Base-by-base conservation (phyloP, 2,113 vertebrate species). In the Daboia siamensis region DNA sequence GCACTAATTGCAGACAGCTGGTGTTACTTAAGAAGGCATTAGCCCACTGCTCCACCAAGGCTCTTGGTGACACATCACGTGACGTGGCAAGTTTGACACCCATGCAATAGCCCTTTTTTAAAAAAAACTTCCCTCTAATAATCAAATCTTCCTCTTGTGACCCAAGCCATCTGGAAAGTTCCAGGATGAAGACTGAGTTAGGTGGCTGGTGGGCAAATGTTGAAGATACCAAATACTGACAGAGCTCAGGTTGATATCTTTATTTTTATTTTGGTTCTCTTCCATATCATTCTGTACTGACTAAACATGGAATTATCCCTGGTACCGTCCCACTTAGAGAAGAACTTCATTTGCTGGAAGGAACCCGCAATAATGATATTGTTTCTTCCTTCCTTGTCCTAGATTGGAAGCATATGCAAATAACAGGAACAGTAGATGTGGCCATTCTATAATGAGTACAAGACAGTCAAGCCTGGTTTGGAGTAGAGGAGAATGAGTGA, bases 401-500 rank as follows among this genome's bases (percentile, higher is more conserved):
- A 15, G 26, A 93, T 51, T 10, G 9, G 26, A 93, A 86, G 46
- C 48, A 29, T 24, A 90, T 86, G 88, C 56, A 93, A 64, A 90
- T 59, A 39, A 33, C 91, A 87, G 85, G 44, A 64, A 93, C 89
- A 24, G 84, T 54, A 84, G 89, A 52, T 0, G 0, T 46, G 4
- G 89, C 85, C 61, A 93, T 95, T 95, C 95, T 95, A 94, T 93
- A 93, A 95, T 86, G 91, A 91, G 86, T 54, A 93, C 61, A 93
- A 95, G 93, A 84, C 90, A 94, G 80, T 91, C 7, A 39, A 90
- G 91, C 86, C 88, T 64, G 86, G 95, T 93, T 92, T 95, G 94
- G 0, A 96, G 94, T 86, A 94, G 94, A 94, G 20, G 91, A 95
- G 88, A 59, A 64, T 80, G 95, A 95, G 93, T 86, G 95, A 96